Percentiles rank a stretch among this genome's conserved stretches.
Conservation (phyloP, 2,888 invertebrate species). For the Stomorhina lunata region DNA sequence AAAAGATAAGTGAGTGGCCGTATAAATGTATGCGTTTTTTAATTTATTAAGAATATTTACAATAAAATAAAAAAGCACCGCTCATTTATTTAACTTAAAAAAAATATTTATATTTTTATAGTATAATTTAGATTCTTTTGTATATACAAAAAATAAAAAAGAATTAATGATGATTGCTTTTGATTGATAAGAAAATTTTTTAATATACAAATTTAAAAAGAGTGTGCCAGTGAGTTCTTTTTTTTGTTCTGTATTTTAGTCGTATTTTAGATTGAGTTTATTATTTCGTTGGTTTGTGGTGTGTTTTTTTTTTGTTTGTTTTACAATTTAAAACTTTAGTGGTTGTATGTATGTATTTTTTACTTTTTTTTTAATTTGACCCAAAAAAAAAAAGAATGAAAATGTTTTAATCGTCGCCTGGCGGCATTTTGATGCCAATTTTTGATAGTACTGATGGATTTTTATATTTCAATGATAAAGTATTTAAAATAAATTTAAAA, state of each 20-base stretch:
- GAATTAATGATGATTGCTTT: constrained; percentile 62
- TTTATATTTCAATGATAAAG: constrained; percentile 74
- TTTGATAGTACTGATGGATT: constrained; percentile 75
- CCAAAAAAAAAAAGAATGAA: constrained; percentile 66
- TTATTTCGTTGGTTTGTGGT: no score
- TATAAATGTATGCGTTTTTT: no score
- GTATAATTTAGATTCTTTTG: constrained; percentile 20
- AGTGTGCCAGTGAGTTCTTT: neutral
- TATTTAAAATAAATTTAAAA: constrained; percentile 48
- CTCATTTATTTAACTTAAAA: constrained; percentile 18
- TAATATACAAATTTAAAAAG: constrained; percentile 38
- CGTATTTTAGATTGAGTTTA: constrained; percentile 48
- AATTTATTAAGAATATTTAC: no score
- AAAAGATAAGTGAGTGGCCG: no score
- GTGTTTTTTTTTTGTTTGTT: no score
- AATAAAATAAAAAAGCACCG: neutral
- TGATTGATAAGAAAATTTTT: constrained; percentile 58
- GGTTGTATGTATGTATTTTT: constrained; percentile 37
- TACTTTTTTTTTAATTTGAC: constrained; percentile 66
- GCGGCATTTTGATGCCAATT: constrained; percentile 73
- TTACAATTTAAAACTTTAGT: constrained; percentile 47
- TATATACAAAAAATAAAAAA: constrained; percentile 18
- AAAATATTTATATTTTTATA: constrained; percentile 20
- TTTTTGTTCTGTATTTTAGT: constrained; percentile 27
- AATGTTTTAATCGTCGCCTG: constrained; percentile 70